Evolutionary conservation across 2,888 invertebrate species (phyloP), one percentile per base, ranked within the genome.

Genomic region (Caenorhabditis drosophilae): DNA sequence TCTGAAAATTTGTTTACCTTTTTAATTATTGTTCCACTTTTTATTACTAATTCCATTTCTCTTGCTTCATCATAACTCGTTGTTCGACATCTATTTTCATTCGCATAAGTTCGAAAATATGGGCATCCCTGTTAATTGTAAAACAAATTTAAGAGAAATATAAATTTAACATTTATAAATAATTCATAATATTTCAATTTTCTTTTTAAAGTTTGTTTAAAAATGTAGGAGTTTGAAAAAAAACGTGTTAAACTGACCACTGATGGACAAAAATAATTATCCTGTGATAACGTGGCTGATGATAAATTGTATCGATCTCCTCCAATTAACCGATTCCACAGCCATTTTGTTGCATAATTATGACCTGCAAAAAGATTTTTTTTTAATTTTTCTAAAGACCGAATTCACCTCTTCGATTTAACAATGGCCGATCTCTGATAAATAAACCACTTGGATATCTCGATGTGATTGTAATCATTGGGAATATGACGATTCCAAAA

Each of bases 281-380:
- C 81, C 34, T 73, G 67, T 1, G 81, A 81, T 3, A 81, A 68
- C 7, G 76, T 73, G 4, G 80, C 81, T 0, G 76, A 73, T 20
- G 78, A 72, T 6, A 81, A 59, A 57, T 81, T 81, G 70, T 81
- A 81, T 22, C 64, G 62, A 41, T 77, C 75, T 6, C 81, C 81
- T n/a, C 76, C 76, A 40, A 81, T 76, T 41, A 81, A 62, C 15
- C 81, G 70, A 68, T 81, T 81, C 81, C 81, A 81, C 27, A 81
- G 53, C 73, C 73, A 75, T 66, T 81, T 81, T 7, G 81, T 75
- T 15, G 81, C 81, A 50, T 82, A 81, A 44, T 75, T 78, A 57
- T 81, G 81, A 7, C 72, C n/a, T n/a, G n/a, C n/a, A n/a, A n/a
- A n/a, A n/a, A n/a, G n/a, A n/a, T n/a, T n/a, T n/a, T n/a, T n/a